Evolutionary conservation across 2,113 vertebrate species (phyloP).

Genomic region (Corydoras sp.): DNA sequence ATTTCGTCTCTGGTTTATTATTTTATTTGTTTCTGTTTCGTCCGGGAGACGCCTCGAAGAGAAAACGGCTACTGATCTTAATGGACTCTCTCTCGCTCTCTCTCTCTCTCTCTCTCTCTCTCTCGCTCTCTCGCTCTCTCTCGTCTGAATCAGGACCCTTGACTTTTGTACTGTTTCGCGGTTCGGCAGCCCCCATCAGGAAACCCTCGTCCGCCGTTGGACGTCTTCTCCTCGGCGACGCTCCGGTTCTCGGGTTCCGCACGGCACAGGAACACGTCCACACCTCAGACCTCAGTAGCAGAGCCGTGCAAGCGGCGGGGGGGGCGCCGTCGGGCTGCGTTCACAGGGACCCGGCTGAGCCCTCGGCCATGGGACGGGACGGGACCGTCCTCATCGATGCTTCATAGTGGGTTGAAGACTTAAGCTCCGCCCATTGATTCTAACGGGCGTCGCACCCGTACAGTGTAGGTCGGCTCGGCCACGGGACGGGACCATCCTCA

Average conservation of each 20-base stretch:
- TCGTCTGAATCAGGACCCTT: slow-evolving; percentile 29
- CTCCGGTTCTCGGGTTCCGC: slow-evolving; percentile 21
- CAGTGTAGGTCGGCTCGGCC: too few relatives aligned
- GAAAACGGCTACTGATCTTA: slow-evolving; percentile 49
- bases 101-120: slow-evolving; percentile 27
- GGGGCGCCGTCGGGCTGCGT: slow-evolving; percentile 3
- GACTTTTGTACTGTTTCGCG: slow-evolving; percentile 36
- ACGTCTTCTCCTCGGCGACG: slow-evolving; percentile 25
- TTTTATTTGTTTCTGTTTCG: neutral
- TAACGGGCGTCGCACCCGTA: too few relatives aligned
- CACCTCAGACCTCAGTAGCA: slow-evolving; percentile 28
- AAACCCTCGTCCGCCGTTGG: slow-evolving; percentile 37
- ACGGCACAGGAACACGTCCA: slow-evolving; percentile 9
- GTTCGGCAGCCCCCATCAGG: slow-evolving; percentile 46
- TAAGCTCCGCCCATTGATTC: too few relatives aligned
- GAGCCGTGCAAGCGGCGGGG: slow-evolving; percentile 17
- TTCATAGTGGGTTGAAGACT: too few relatives aligned
- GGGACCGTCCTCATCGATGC: too few relatives aligned
- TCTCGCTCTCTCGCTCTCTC: slow-evolving; percentile 18
- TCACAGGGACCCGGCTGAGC: neutral
- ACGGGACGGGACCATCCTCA: too few relatives aligned
- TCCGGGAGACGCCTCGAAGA: slow-evolving; percentile 33
- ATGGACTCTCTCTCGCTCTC: slow-evolving; percentile 31
- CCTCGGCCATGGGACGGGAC: too few relatives aligned
- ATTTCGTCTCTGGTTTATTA: neutral